Conservation (phyloP, 2,888 invertebrate species). For the Choreutis nemorana region DNA sequence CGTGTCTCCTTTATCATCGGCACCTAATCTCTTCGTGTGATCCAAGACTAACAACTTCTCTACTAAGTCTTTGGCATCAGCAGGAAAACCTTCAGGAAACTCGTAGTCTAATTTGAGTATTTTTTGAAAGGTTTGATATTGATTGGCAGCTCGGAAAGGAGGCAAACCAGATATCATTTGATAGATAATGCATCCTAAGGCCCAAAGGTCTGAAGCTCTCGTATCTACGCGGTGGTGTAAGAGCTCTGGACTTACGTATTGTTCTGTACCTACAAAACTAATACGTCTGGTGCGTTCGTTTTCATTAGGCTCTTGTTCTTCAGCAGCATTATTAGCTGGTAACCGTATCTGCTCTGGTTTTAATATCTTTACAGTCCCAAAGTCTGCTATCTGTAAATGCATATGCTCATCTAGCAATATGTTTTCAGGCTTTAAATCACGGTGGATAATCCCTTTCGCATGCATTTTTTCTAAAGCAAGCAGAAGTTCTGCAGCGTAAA, state of each 20-base stretch:
- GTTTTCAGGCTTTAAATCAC: conserved; percentile 98
- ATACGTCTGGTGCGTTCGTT: conserved; percentile 69
- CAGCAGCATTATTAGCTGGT: conserved; percentile 23
- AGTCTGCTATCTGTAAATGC: conserved; percentile 97
- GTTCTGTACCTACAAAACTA: conserved; percentile 98
- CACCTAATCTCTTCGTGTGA: conserved; percentile 82
- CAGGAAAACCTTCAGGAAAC: conserved; percentile 91
- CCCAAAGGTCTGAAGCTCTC: conserved; percentile 93
- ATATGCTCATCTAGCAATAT: conserved; percentile 94
- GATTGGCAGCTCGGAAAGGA: conserved; percentile 91
- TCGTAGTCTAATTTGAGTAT: conserved; percentile 90
- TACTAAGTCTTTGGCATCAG: conserved; percentile 87
- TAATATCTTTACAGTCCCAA: conserved; percentile 93
- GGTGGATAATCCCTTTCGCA: conserved; percentile 87
- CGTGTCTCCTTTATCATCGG: conserved; percentile 71
- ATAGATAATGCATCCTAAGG: conserved; percentile 94
- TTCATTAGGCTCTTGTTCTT: conserved; percentile 28
- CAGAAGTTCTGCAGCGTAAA: conserved; percentile 94
- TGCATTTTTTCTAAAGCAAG: conserved; percentile 93
- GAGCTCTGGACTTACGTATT: conserved; percentile 98
- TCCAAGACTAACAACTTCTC: conserved; percentile 84
- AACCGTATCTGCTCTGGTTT: conserved; percentile 36
- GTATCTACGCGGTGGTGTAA: conserved; percentile 81
- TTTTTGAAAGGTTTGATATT: conserved; percentile 96
- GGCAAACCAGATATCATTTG: conserved; percentile 96